Conservation (phyloP, 1,140 invertebrate genomes). For the Conus ventricosus region DNA sequence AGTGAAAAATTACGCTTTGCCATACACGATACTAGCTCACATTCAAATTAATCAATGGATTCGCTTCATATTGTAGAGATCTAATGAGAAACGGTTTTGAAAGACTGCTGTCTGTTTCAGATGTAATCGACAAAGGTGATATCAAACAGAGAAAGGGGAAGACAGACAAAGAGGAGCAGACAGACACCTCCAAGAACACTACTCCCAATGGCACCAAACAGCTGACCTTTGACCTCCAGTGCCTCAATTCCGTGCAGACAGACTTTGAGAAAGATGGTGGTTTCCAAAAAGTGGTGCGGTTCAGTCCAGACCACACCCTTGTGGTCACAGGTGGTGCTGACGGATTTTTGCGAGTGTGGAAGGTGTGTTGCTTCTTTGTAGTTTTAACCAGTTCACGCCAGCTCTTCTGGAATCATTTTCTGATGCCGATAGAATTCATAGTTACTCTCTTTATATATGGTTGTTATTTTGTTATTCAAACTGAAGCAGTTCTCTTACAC, state of each 20-base stretch:
- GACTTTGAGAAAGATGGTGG: slow-evolving; percentile 82
- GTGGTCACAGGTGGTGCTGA: slow-evolving; percentile 95
- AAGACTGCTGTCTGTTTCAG: not conserved
- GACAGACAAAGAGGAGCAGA: slow-evolving; percentile 16
- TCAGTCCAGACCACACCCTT: slow-evolving; percentile 83
- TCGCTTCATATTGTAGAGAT: too few species aligned
- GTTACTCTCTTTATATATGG: too few species aligned
- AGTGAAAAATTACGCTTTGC: too few species aligned
- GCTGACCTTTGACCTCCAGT: slow-evolving; percentile 75
- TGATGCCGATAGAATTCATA: not conserved
- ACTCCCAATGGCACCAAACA: slow-evolving; percentile 54
- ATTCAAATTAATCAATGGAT: too few species aligned
- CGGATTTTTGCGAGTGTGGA: slow-evolving; percentile 90
- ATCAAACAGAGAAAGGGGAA: slow-evolving; percentile 52
- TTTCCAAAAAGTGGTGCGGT: slow-evolving; percentile 89
- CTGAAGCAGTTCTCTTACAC: too few species aligned
- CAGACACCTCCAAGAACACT: slow-evolving; percentile 32
- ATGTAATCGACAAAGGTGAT: slow-evolving; percentile 14
- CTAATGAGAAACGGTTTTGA: too few species aligned
- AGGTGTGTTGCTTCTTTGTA: slow-evolving; percentile 63
- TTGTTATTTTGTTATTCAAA: too few species aligned
- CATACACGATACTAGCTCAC: too few species aligned
- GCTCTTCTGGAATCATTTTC: too few species aligned
- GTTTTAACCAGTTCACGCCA: not conserved
- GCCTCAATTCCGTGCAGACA: slow-evolving; percentile 71